Evolutionary conservation across 1,140 invertebrate genomes (phyloP), one percentile per base, ranked within the genome.

Genomic region (Hermatobates lingyangjiaoensis): DNA sequence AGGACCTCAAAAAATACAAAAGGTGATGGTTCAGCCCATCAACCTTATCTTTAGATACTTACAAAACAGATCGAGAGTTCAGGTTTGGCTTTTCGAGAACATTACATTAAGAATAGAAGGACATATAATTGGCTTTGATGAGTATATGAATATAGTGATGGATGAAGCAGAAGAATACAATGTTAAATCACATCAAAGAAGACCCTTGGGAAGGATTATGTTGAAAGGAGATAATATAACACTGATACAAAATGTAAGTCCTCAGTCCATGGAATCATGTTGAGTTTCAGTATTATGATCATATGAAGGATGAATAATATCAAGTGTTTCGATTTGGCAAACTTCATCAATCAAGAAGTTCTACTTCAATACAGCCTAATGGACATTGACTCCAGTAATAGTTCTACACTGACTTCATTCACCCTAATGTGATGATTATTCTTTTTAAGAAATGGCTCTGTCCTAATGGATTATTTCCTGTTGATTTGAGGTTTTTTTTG

Each of bases 61-160:
- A 46, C 90, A 97, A 72, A 91, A 88, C 61, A 75, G 92, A 56
- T 89, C 92, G 39, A 73, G 87, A 61, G 91, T 99, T 18, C 87
- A 93, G 50, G 57, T 62, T 7, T 62, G 61, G 61, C 53, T 62
- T 2, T 59, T 57, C 45, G 60, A 62, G 54, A 62, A 60, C 27
- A 51, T 60, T 25, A 60, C 55, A 28, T 45, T 58, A 44, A 48
- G 94, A 47, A 93, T 96, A 60, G 95, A 99, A 70, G 95, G 95
- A 45, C 89, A 93, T 71, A 98, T 98, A 61, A 83, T 91, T 66
- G 95, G 95, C 5, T 99, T 99, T 67, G 95, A 99, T 66, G 95
- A 99, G 68, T 98, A 98, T 70, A 99, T 99, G 95, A 99, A 98
- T 64, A 71, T 99, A 52, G 94, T 98, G 23, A 69, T 99, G 63